phyloP scores from a whole-genome alignment of 2,888 invertebrate species.

The Podotricha telesiphe region DNA sequence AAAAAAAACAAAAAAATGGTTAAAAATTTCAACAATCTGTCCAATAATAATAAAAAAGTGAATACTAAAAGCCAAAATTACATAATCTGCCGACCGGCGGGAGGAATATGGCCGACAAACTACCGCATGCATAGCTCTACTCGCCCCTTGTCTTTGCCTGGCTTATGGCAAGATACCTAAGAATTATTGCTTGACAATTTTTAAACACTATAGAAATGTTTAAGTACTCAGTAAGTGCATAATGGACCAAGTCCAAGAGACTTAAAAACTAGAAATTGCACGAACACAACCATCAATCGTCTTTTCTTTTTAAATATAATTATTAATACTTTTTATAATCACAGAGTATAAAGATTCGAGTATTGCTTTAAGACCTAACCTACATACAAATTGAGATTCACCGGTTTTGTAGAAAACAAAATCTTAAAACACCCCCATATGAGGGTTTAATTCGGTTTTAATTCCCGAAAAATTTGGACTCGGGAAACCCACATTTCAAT shows the following conservation, averaged over 20 bases:
- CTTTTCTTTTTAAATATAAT: slow-evolving; percentile 59
- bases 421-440: background rate
- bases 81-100: slow-evolving; percentile 63
- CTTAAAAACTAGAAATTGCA: slow-evolving; percentile 79
- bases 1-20: slow-evolving; percentile 23
- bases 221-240: slow-evolving; percentile 42
- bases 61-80: slow-evolving; percentile 65
- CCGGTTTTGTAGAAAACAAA: background rate
- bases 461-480: background rate
- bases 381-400: slow-evolving; percentile 40
- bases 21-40: too few relatives aligned
- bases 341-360: slow-evolving; percentile 63
- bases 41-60: slow-evolving; percentile 25
- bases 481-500: too few relatives aligned
- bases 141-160: slow-evolving; percentile 63
- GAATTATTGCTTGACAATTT: slow-evolving; percentile 12
- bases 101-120: slow-evolving; percentile 68
- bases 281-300: slow-evolving; percentile 80
- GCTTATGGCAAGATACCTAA: slow-evolving; percentile 39
- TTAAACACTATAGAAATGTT: slow-evolving; percentile 29
- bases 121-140: slow-evolving; percentile 78
- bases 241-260: slow-evolving; percentile 66
- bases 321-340: slow-evolving; percentile 70
- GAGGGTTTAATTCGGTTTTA: too few relatives aligned
- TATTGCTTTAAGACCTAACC: slow-evolving; percentile 70